Base-by-base conservation (phyloP, 1,140 invertebrate genomes). In the Tribolium castaneum region DNA sequence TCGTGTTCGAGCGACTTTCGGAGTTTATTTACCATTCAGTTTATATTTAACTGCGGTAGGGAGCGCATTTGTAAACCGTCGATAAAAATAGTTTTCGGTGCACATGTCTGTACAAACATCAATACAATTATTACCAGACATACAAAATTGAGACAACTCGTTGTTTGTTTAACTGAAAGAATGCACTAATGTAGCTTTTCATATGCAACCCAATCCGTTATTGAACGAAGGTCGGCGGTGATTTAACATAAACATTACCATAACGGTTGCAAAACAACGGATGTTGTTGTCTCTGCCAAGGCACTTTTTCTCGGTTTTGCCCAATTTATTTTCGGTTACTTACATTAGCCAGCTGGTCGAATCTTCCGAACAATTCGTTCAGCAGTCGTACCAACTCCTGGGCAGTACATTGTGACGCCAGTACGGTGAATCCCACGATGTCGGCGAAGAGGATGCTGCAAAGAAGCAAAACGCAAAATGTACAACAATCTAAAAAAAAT, bases 391-490 rank as follows among this genome's bases (percentile, higher is more conserved):
- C 93, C 80, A 93, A 84, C 87, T 94, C 93, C 87, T 94, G 92
- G 25, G 92, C 93, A 45, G 92, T 93, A 87, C 92, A 93, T 87
- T 94, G 93, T 70, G 96, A 98, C 13, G 96, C 95, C 73, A 98
- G 89, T 12, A 96, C 94, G 6, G 97, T 98, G 87, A 98, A 98
- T 66, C 97, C 97, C 78, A 97, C 97, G 84, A 98, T 98, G 87
- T 98, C 97, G 7, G 97, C 97, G 88, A 98, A 98, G 14, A 98
- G 88, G 79, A 98, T 98, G 86, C 95, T 93, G 88, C n/a, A n/a
- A 84, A 86, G 84, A 76, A 76, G 19, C 78, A 51, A 66, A 66
- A 35, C n/a, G 30, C 13, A 19, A 72, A 72, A 52, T 19, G 13
- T 50, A 72, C 39, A 72, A 19, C 22, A 3, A 3, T 19, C 2